phyloP scores from a whole-genome alignment of 2,888 invertebrate genomes.

The Sialis fuliginosa region DNA sequence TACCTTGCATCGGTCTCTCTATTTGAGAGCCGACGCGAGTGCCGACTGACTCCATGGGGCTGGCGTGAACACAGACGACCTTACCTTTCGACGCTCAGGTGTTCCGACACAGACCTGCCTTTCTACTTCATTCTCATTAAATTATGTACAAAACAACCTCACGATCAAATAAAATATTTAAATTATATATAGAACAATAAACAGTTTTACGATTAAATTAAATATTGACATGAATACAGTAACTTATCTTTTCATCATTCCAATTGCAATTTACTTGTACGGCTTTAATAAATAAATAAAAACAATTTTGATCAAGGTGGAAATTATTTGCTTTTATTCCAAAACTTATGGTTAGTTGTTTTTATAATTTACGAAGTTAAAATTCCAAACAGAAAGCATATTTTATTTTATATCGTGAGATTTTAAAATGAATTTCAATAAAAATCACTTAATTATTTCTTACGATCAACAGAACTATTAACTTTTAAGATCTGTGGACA shows the following conservation, averaged over 20 bases:
- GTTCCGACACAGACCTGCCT: neutral
- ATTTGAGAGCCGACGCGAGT: slow-evolving; percentile 62
- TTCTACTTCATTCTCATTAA: neutral
- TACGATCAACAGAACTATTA: too few species aligned
- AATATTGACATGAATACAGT: neutral
- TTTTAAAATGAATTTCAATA: neutral
- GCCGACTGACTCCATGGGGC: slow-evolving; percentile 26
- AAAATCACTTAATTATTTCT: neutral
- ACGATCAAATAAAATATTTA: neutral
- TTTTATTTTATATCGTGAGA: neutral
- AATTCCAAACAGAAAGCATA: too few species aligned
- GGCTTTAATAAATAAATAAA: too few species aligned
- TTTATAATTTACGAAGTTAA: too few species aligned
- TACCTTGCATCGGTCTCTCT: slow-evolving; percentile 68
- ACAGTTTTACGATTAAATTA: neutral
- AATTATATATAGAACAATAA: neutral
- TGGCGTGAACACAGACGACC: slow-evolving; percentile 35
- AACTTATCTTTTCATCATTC: too few species aligned
- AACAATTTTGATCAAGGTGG: too few species aligned
- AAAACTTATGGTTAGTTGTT: too few species aligned
- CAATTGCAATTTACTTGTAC: too few species aligned
- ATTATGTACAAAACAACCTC: neutral
- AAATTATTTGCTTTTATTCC: too few species aligned
- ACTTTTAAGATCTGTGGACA: too few species aligned
- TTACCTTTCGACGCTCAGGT: slow-evolving; percentile 21